Evolutionary conservation across 2,888 invertebrate genomes (phyloP).

Genomic region (Heliconius hortense): DNA sequence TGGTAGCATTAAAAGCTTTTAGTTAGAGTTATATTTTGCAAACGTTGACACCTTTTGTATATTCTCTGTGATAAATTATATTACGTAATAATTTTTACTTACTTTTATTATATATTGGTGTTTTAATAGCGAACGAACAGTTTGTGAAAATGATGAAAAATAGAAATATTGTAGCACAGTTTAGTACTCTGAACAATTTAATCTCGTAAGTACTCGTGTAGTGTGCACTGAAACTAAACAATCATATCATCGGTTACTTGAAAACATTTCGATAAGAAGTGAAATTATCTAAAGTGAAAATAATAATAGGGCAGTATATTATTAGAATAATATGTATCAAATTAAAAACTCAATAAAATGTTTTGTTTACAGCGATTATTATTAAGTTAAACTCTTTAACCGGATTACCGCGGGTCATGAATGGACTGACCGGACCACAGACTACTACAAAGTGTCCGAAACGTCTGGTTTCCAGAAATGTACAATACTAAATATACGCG

Average conservation of each 20-base stretch:
- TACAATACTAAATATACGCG: neutral
- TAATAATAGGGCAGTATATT: neutral
- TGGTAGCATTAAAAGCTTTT: slow-evolving; percentile 42
- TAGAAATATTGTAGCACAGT: slow-evolving; percentile 63
- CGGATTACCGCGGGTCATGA: neutral
- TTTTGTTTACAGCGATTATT: slow-evolving; percentile 3
- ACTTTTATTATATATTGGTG: neutral
- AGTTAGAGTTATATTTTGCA: slow-evolving; percentile 52
- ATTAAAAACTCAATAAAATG: slow-evolving; percentile 1
- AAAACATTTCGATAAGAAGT: neutral
- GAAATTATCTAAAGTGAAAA: neutral
- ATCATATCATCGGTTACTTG: too few species aligned
- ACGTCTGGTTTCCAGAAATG: too few species aligned
- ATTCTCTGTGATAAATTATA: slow-evolving; percentile 3
- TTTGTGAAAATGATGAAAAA: slow-evolving; percentile 62
- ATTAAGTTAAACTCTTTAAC: neutral
- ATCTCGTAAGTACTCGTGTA: slow-evolving; percentile 60
- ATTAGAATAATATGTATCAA: neutral
- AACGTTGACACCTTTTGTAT: slow-evolving; percentile 35
- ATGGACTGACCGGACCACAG: neutral
- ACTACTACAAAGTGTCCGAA: too few species aligned
- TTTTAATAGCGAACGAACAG: neutral
- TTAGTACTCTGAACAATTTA: slow-evolving; percentile 65
- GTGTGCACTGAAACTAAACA: neutral
- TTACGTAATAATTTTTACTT: neutral